A percentile compares a stretch with the other conserved stretches of the same genome.
phyloP scores from a whole-genome alignment of 2,888 invertebrate genomes.

The Calliphora vomitoria region DNA sequence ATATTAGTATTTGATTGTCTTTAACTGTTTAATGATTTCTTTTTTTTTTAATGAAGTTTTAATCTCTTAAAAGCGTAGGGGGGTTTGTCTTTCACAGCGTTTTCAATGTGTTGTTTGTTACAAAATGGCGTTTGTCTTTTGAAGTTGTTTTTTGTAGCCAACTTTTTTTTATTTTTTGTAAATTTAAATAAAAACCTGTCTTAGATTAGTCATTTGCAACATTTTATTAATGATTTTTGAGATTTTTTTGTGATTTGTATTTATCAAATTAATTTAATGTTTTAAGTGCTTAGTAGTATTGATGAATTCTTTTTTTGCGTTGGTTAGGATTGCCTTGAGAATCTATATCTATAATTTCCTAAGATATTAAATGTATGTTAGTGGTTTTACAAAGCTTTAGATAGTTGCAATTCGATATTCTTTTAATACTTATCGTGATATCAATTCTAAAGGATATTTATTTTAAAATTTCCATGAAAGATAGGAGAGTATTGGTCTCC shows the following conservation, averaged over 20 bases:
- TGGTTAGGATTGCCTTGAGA: constrained; percentile 16
- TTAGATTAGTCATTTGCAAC: constrained; percentile 5
- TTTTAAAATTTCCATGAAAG: too few species aligned
- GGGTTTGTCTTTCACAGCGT: constrained; percentile 40
- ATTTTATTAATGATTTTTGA: constrained; percentile 7
- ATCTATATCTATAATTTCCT: not conserved
- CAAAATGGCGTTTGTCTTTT: constrained; percentile 69
- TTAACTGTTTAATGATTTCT: constrained; percentile 52
- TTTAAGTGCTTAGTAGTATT: constrained; percentile 14
- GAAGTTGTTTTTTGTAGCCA: not conserved
- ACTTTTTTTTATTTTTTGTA: not conserved
- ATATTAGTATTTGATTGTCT: constrained; percentile 45
- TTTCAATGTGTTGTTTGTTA: constrained; percentile 1
- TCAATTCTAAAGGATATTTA: too few species aligned
- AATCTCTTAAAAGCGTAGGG: constrained; percentile 57
- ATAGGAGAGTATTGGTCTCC: too few species aligned
- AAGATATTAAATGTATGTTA: too few species aligned
- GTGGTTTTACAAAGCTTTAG: too few species aligned
- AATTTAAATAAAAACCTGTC: constrained; percentile 36
- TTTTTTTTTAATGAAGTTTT: constrained; percentile 43
- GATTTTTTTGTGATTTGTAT: not conserved
- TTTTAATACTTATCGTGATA: too few species aligned
- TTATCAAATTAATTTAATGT: constrained; percentile 26
- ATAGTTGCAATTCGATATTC: too few species aligned
- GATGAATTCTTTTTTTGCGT: constrained; percentile 16